Base-by-base conservation (phyloP, 2,797 vertebrate genomes). In the Hypotaenidia okinawae region DNA sequence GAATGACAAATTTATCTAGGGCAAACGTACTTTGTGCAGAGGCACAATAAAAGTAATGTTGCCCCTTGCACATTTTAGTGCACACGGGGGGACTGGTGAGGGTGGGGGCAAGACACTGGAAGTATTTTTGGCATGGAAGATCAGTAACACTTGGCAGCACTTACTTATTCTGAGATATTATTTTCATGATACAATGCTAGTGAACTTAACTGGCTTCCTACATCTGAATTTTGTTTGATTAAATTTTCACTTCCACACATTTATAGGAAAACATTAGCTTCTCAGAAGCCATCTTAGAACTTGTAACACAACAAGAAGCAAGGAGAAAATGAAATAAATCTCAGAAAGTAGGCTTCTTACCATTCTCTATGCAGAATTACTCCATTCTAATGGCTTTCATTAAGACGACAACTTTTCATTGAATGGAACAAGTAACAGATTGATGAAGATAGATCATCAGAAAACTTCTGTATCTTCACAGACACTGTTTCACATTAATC, bases 361-460 rank as follows among this genome's bases (percentile, higher is more conserved):
- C 39, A 39, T 73, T 33, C 30, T 55, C 24, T 45, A 0, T 5
- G 35, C 11, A 19, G 25, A 75, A 5, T 51, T 79, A 28, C n/a
- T 81, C 45, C 27, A 24, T 68, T 81, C 41, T 62, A 78, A 83
- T 15, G 5, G 9, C 18, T 85, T 84, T 68, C 58, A 62, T 62
- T 52, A 90, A 51, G 21, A 54, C 59, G 24, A 63, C 22, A 75
- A 69, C 25, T 58, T 80, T 58, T 82, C 28, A 75, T 5, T 80
- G n/a, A 91, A 52, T 45, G 68, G 57, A 95, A 78, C 16, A 64
- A 70, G n/a, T 16, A 85, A n/a, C 11, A 86, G 63, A 73, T 19
- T 47, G 47, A 75, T n/a, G 2, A 88, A 67, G 57, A 73, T 0
- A 8, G 19, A 66, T 77, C 8, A 52, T 33, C 63, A 70, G 37